A percentile compares a stretch with the other conserved stretches of the same genome.
phyloP scores from a whole-genome alignment of 2,888 invertebrate genomes.

The Lumbricus terrestris region DNA sequence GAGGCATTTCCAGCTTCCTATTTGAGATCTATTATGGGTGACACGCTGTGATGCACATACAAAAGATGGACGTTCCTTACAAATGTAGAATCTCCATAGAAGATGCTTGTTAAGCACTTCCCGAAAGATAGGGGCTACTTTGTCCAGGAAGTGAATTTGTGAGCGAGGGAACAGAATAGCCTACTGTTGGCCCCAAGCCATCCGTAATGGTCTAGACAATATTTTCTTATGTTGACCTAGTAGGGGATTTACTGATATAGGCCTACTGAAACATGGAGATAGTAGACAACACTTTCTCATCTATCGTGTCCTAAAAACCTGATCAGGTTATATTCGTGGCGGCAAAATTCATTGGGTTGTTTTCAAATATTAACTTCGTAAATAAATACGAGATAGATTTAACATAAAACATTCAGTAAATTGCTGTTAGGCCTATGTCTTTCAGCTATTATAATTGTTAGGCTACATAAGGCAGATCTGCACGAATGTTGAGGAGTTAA shows the following conservation, averaged over 20 bases:
- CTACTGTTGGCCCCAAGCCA: neutral
- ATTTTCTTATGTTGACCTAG: neutral
- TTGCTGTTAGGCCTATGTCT: too few species aligned
- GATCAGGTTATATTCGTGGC: too few species aligned
- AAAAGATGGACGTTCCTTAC: neutral
- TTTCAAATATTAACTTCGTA: neutral
- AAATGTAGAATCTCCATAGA: neutral
- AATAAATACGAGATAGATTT: neutral
- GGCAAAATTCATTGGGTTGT: too few species aligned
- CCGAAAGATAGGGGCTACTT: too few species aligned
- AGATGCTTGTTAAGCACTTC: too few species aligned
- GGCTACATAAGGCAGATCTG: too few species aligned
- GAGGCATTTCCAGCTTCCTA: too few species aligned
- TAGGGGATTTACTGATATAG: neutral
- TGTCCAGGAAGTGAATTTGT: too few species aligned
- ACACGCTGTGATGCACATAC: neutral
- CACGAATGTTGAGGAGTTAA: too few species aligned
- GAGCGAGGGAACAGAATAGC: neutral
- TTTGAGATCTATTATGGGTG: too few species aligned
- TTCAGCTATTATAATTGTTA: too few species aligned
- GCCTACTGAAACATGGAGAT: neutral
- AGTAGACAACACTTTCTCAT: neutral
- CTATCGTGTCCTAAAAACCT: neutral
- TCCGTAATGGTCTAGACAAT: neutral
- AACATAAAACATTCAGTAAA: too few species aligned